Base-by-base conservation (phyloP, 2,888 invertebrate species). In the Drosophila rellima region DNA sequence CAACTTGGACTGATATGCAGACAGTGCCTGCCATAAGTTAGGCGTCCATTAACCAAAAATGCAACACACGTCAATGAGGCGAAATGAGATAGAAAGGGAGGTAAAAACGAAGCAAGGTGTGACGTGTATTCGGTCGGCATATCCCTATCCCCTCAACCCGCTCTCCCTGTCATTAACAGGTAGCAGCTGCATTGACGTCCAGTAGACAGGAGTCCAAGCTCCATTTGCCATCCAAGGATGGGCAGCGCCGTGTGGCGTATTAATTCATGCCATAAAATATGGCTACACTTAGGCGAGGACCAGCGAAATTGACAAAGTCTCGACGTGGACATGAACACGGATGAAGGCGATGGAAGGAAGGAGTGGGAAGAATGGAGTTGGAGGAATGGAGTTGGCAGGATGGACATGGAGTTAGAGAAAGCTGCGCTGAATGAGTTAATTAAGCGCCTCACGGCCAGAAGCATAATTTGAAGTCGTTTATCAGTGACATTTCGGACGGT, bases 381-480 rank as follows among this genome's bases (percentile, higher is more conserved):
- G 15, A 45, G 20, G 26, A 20, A 31, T 50, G 56, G 20, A 23
- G 35, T 13, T 4, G 29, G n/a, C n/a, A n/a, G n/a, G n/a, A n/a
- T n/a, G n/a, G 23, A 4, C 17, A 2, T 18, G 18, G 31, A 42
- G 31, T 45, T 33, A 26, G 18, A 18, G 47, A 8, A 65, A 42
- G 65, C 52, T 47, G 61, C 78, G 74, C 75, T 83, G 89, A 90
- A 90, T 90, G 88, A 90, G 90, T 91, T 91, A 91, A 91, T 91
- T 91, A 91, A 90, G 90, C 80, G 86, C 84, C 91, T 79, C 87
- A 85, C 86, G 87, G 88, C 83, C 86, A 82, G 85, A 80, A 84
- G 88, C 91, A 91, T 91, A 91, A 91, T 91, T 91, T 89, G 78
- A 82, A 85, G 88, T 87, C 90, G 91, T 91, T 91, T 91, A 90